phyloP scores from a whole-genome alignment of 2,113 vertebrate species.

The Regulus satrapa region DNA sequence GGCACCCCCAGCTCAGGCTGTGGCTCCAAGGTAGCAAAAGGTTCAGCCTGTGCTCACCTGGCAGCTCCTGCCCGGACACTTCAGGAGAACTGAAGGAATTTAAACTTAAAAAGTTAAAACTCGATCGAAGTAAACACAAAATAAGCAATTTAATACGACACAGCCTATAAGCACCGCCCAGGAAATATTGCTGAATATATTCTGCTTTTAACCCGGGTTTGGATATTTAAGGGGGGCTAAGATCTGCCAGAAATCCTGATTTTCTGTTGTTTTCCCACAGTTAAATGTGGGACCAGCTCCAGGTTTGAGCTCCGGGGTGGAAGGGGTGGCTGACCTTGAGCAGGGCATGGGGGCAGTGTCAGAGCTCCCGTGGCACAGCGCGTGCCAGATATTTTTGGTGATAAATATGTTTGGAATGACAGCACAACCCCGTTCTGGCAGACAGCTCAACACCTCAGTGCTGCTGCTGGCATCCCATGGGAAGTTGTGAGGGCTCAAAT shows the following conservation, averaged over 20 bases:
- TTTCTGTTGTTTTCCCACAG: background rate
- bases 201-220: background rate
- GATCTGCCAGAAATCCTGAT: background rate
- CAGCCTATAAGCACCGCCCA: background rate
- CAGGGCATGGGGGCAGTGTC: background rate
- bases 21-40: background rate
- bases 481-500: background rate
- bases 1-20: background rate
- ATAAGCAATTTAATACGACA: background rate
- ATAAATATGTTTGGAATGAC: background rate
- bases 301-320: background rate
- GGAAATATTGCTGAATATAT: background rate
- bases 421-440: background rate
- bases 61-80: background rate
- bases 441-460: background rate
- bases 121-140: background rate
- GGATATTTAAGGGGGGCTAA: background rate
- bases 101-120: background rate
- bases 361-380: fast-evolving
- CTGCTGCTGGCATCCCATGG: fast-evolving
- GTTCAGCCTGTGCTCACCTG: background rate
- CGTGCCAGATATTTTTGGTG: background rate
- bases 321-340: background rate
- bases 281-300: background rate
- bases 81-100: background rate